Evolutionary conservation across 2,113 vertebrate species (phyloP).

Genomic region (Tringa solitaria): DNA sequence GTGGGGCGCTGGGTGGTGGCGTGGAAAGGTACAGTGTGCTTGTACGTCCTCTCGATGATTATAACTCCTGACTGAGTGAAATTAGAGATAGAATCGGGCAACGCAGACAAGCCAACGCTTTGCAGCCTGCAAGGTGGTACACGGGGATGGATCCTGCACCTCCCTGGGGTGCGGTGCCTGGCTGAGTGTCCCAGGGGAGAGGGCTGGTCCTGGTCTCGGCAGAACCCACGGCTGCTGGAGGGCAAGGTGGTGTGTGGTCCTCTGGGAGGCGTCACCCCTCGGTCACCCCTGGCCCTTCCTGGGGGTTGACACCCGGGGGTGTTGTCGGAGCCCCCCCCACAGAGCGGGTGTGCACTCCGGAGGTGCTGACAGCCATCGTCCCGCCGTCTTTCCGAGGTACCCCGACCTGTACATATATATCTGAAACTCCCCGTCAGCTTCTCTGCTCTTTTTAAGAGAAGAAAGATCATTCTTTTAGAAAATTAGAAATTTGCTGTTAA

Average conservation of each 20-base stretch:
- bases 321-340: neutral
- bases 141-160: neutral
- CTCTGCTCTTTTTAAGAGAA: slow-evolving; percentile 38
- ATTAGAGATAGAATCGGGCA: neutral
- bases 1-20: rapidly evolving
- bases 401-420: neutral
- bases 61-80: neutral
- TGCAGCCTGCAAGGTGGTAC: neutral
- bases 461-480: slow-evolving; percentile 25
- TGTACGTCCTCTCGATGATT: neutral
- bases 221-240: neutral
- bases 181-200: neutral
- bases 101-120: neutral
- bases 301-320: neutral
- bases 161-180: neutral
- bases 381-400: neutral
- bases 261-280: neutral
- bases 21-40: neutral
- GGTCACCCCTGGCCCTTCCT: neutral
- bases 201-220: neutral
- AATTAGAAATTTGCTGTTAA: slow-evolving; percentile 15
- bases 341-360: neutral
- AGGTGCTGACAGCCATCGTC: neutral
- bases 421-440: neutral
- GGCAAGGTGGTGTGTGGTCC: neutral